These are phyloP conservation scores for Ormyrus nitidulus DNA, from an alignment of 2,888 invertebrate species.

Conservation along the genomic window DNA sequence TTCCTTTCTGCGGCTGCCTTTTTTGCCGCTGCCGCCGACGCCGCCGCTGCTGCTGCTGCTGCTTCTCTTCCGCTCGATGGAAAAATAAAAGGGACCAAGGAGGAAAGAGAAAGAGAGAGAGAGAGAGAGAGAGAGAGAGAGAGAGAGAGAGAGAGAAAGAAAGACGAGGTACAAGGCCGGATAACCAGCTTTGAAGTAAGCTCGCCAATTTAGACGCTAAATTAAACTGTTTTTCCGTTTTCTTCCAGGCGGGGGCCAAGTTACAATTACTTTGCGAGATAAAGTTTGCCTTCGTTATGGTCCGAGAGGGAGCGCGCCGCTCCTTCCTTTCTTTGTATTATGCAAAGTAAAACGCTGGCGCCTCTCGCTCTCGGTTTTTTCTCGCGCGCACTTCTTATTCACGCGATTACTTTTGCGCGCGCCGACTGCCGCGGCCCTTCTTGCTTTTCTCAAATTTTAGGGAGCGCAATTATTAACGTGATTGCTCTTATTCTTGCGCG, in stretches of 20 bases:
- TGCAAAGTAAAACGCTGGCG: conserved; percentile 61
- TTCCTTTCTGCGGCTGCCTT: conserved; percentile 60
- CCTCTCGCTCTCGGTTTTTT: neutral
- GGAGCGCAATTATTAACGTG: neutral
- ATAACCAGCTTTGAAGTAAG: conserved; percentile 73
- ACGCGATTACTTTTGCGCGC: neutral
- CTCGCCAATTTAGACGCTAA: conserved; percentile 69
- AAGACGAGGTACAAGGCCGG: conserved; percentile 61
- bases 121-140: conserved; percentile 46
- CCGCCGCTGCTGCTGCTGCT: conserved; percentile 7
- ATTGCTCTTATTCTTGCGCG: neutral
- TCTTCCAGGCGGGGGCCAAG: conserved; percentile 59
- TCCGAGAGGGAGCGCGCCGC: conserved; percentile 50
- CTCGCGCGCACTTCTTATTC: neutral
- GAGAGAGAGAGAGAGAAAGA: conserved; percentile 1
- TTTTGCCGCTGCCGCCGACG: conserved; percentile 52
- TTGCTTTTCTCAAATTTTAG: neutral
- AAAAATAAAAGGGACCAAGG: conserved; percentile 63
- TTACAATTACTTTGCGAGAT: conserved; percentile 68
- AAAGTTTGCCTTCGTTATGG: conserved; percentile 66
- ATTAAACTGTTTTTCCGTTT: conserved; percentile 72
- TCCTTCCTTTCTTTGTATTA: conserved; percentile 61
- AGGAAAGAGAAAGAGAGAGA: conserved; percentile 41
- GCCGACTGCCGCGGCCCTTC: neutral
- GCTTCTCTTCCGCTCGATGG: conserved; percentile 54